Conservation (phyloP, 2,888 invertebrate genomes). For the Allacma fusca region DNA sequence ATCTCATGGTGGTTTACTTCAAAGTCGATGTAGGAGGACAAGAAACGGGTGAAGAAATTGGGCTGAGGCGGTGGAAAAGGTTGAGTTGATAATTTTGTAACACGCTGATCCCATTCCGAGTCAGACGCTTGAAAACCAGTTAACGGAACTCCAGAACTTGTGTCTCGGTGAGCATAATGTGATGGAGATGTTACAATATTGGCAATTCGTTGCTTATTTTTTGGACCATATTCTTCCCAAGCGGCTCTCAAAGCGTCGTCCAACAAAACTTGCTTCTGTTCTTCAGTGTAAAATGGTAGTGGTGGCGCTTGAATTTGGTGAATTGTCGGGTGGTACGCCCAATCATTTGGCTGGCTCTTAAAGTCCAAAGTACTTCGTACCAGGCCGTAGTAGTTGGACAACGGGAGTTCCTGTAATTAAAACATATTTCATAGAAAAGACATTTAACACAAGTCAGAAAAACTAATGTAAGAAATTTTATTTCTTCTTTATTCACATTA, state of each 20-base stretch:
- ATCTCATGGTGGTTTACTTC: constrained; percentile 59
- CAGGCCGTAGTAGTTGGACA: too few species aligned
- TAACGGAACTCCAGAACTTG: neutral
- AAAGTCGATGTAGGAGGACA: constrained; percentile 55
- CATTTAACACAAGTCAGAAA: too few species aligned
- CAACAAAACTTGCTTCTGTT: constrained; percentile 22
- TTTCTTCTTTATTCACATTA: too few species aligned
- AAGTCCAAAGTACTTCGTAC: too few species aligned
- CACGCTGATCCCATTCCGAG: constrained; percentile 56
- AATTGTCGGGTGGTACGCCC: neutral
- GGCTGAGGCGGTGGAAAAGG: constrained; percentile 44
- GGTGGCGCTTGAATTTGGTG: neutral
- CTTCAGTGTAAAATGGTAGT: neutral
- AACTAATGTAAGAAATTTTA: too few species aligned
- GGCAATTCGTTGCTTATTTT: neutral
- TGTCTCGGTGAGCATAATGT: neutral
- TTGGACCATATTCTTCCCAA: constrained; percentile 55
- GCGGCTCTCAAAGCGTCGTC: constrained; percentile 49
- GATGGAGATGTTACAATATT: neutral
- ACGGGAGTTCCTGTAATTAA: too few species aligned
- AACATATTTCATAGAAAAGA: too few species aligned
- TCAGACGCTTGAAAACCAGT: constrained; percentile 52
- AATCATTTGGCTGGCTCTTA: neutral
- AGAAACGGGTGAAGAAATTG: constrained; percentile 47
- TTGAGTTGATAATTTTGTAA: neutral